Evolutionary conservation across 2,888 invertebrate species (phyloP), one percentile per base, ranked within the genome.

Genomic region (Ceratothoa steindachneri): DNA sequence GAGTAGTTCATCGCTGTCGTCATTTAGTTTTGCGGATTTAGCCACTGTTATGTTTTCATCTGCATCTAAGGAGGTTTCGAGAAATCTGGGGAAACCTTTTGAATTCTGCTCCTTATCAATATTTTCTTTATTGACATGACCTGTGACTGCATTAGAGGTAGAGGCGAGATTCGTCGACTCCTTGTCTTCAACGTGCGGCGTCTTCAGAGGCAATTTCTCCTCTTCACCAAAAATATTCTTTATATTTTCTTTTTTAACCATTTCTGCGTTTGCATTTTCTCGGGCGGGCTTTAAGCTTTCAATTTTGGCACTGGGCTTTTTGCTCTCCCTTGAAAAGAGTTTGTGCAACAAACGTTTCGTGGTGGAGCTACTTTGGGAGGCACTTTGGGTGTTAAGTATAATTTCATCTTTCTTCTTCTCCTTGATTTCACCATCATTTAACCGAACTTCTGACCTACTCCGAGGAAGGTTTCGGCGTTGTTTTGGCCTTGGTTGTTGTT

Each of bases 151-250:
- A 27, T 64, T 67, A 12, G 78, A 75, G 1, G 75, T 66, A 22
- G 75, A 76, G 1, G 78, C 78, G 15, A 79, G 30, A 65, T 74
- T 69, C 1, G 69, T 64, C 9, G 65, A 30, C 15, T 69, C 30
- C 51, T 70, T 70, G 1, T 71, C 60, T 24, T 76, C 75, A 9
- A 75, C 70, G 29, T 76, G 72, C 7, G 72, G 69, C 29, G 60
- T 60, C 24, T 75, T 75, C 19, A 75, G 67, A 7, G 75, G 73
- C 9, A 76, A 55, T 68, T 76, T 79, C 12, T 73, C 73, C 65
- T 71, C 31, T 9, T 76, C 74, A n/a, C 73, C 72, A 64, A 79
- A 76, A 28, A 76, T 69, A 24, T 72, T 79, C 64, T 76, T 79
- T 2, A 79, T 30, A 67, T 65, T 79, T 30, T 79, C 74, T 7